Evolutionary conservation across 2,113 vertebrate species (phyloP), one percentile per base, ranked within the genome.

Genomic region (Ictalurus furcatus): DNA sequence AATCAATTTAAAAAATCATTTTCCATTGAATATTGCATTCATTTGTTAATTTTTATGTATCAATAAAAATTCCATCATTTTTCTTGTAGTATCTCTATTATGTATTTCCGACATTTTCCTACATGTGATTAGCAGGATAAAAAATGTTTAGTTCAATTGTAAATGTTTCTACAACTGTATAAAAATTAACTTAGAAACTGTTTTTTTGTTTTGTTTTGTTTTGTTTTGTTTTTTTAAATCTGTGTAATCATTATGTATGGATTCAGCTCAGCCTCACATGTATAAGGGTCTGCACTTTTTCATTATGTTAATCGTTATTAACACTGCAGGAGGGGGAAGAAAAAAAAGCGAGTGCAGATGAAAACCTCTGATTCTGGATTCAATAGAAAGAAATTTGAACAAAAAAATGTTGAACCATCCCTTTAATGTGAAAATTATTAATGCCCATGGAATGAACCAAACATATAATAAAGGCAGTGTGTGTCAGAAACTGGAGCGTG

Each of bases 371-470:
- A 40, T 30, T 61, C 69, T 76, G 19, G 23, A 40, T 67, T 61
- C 61, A 67, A 37, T 17, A 58, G 63, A 82, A 83, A 73, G 63
- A 82, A 83, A 73, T 71, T 17, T 2, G 7, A 19, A 73, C 52
- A 65, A 84, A 44, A 44, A 84, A 84, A 69, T 84, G 71, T 85
- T 58, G 71, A 88, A 79, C 82, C 48, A 37, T 88, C 82, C 82
- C 88, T 88, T 88, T 88, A 85, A 69, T 21, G 61, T 79, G 85
- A 74, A 52, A 52, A 90, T 87, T 59, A 80, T 85, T 85, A 69
- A 87, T 44, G 78, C 80, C 84, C 87, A 86, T 85, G 67, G 44
- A 90, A 87, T 80, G 58, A 65, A 90, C 86, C 90, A 90, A 90
- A 84, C 80, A n/a, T 80, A 30, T 34, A 84, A 61, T 44, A 52